Evolutionary conservation across 2,113 vertebrate genomes (phyloP).

Genomic region (Paralichthys olivaceus): DNA sequence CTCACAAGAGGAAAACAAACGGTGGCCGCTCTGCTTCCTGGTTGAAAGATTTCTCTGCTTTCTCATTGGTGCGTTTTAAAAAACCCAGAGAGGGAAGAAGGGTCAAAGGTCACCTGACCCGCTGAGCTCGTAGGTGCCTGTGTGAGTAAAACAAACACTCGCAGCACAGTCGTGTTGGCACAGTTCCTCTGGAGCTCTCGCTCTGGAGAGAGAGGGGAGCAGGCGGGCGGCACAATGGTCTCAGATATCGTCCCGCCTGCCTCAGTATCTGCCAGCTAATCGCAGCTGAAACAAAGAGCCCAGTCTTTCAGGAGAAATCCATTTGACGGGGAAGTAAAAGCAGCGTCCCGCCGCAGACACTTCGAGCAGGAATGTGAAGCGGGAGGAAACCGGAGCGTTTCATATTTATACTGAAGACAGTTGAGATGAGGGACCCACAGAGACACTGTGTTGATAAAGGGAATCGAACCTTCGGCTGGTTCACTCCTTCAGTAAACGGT

Average conservation of each 20-base stretch:
- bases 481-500: too few species aligned
- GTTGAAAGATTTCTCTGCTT: neutral
- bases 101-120: conserved; percentile 40
- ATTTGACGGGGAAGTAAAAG: conserved; percentile 54
- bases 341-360: neutral
- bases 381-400: conserved; percentile 7
- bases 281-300: conserved; percentile 75
- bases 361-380: neutral
- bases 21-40: conserved; percentile 9
- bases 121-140: conserved; percentile 14
- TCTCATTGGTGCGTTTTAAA: conserved; percentile 45
- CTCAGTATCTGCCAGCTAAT: conserved; percentile 49
- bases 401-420: too few species aligned
- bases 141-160: conserved; percentile 50
- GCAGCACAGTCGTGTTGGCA: too few species aligned
- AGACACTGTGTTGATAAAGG: too few species aligned
- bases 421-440: too few species aligned
- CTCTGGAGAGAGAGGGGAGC: neutral
- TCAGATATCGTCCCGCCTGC: conserved; percentile 72
- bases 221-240: conserved; percentile 25
- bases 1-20: too few species aligned
- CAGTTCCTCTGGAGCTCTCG: neutral
- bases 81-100: neutral
- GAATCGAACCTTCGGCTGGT: too few species aligned
- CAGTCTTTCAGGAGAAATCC: conserved; percentile 75